Conservation (phyloP, 2,888 invertebrate species). For the Apodemia zela region DNA sequence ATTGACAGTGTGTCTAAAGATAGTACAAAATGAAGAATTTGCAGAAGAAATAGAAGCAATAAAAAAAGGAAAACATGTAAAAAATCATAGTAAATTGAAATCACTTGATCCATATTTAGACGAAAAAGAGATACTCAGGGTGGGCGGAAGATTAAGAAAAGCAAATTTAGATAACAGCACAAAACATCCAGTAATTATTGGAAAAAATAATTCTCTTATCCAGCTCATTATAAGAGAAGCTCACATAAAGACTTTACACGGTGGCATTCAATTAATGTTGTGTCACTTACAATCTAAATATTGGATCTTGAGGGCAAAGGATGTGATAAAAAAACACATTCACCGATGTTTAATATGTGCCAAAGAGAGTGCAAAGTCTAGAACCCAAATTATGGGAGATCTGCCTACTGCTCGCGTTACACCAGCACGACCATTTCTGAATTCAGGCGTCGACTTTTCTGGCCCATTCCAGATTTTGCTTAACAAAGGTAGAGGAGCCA, state of each 20-base stretch:
- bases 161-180: background rate
- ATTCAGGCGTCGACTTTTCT: constrained; percentile 36
- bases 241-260: background rate
- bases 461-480: constrained; percentile 33
- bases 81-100: constrained; percentile 26
- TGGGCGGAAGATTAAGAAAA: constrained; percentile 30
- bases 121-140: constrained; percentile 30
- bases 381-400: constrained; percentile 36
- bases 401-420: constrained; percentile 32
- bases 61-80: constrained; percentile 23
- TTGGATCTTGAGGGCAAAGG: background rate
- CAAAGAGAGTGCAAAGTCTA: background rate
- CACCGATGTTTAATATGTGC: background rate
- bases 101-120: constrained; percentile 33
- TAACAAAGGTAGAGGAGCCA: constrained; percentile 33
- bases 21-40: constrained; percentile 29
- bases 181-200: background rate
- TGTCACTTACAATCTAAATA: constrained; percentile 1
- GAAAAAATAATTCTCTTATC: background rate
- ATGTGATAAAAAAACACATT: background rate
- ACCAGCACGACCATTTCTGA: constrained; percentile 32
- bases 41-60: constrained; percentile 20
- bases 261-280: background rate
- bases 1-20: constrained; percentile 27
- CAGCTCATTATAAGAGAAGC: background rate